These are phyloP conservation scores for Acyrthosiphon pisum DNA, from an alignment of 1,140 invertebrate species.

Conservation along the genomic window DNA sequence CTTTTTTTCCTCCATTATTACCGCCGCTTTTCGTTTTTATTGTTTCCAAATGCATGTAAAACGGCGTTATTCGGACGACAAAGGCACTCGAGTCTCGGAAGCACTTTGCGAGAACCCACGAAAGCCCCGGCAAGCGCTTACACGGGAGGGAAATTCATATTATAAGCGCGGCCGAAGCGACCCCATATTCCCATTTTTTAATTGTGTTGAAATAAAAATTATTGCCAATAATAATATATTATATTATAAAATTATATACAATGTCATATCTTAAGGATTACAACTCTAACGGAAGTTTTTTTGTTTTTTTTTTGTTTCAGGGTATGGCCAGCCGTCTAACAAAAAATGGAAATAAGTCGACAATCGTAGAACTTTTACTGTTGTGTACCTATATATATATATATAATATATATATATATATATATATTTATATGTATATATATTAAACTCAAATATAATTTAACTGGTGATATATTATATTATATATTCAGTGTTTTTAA, in stretches of 20 bases:
- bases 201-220: background rate
- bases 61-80: background rate
- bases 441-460: conserved; percentile 48
- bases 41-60: background rate
- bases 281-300: background rate
- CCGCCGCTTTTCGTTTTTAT: background rate
- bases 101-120: background rate
- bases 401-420: background rate
- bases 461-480: conserved; percentile 49
- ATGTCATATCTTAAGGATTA: background rate
- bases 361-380: conserved; percentile 41
- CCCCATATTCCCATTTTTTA: background rate
- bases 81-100: background rate
- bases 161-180: background rate
- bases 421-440: conserved; percentile 28
- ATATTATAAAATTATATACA: background rate
- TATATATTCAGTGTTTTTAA: conserved; percentile 51
- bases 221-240: background rate
- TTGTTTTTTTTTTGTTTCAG: conserved; percentile 65
- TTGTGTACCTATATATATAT: conserved; percentile 41
- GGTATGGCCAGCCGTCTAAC: conserved; percentile 71
- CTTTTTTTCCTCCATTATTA: background rate
- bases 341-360: conserved; percentile 59
- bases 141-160: background rate
- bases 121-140: background rate